phyloP scores from a whole-genome alignment of 1,140 invertebrate genomes.

The Dendroctonus valens region DNA sequence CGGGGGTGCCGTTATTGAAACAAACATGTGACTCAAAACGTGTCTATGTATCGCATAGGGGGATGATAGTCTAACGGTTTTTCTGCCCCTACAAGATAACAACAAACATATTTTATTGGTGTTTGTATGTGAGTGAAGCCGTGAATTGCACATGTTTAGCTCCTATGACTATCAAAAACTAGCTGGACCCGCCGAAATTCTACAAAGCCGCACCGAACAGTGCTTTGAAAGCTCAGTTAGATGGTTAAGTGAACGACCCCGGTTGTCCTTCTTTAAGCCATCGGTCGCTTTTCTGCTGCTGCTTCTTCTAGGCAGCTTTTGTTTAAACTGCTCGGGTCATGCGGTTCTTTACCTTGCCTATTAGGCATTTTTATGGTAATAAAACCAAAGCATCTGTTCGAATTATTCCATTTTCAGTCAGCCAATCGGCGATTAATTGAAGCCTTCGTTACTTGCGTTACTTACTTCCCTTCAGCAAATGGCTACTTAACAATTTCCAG shows the following conservation, averaged over 20 bases:
- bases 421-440: no score
- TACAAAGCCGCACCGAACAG: background rate
- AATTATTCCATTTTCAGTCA: background rate
- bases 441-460: background rate
- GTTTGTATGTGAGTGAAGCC: no score
- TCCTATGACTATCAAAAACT: no score
- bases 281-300: background rate
- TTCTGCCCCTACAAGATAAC: background rate
- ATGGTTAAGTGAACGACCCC: constrained; percentile 13
- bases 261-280: constrained; percentile 11
- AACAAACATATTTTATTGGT: no score
- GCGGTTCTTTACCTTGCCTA: constrained; percentile 18
- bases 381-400: no score
- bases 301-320: constrained; percentile 14
- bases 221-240: constrained; percentile 12
- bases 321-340: constrained; percentile 16
- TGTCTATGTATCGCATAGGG: constrained; percentile 2
- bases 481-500: no score
- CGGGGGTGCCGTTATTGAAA: constrained; percentile 22
- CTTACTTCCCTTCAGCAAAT: no score
- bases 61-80: constrained; percentile 23
- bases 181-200: no score
- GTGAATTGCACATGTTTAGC: no score
- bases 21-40: constrained; percentile 24
- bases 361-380: constrained; percentile 2